These are phyloP conservation scores for Drosophila suboccidentalis DNA, from an alignment of 2,888 invertebrate species.

Conservation along the genomic window DNA sequence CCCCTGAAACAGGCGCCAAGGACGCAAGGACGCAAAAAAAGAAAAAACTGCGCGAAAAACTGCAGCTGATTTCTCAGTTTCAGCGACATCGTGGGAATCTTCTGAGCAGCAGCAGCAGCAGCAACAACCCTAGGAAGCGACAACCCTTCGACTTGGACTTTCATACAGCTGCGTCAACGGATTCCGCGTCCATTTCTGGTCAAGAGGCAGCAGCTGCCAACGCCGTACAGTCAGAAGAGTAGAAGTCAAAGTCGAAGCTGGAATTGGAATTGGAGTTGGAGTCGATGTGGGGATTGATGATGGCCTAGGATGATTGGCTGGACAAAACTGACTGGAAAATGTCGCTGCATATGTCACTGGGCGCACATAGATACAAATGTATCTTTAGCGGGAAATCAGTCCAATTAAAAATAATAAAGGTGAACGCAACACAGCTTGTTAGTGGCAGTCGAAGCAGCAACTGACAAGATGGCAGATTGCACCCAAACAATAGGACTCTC, in stretches of 20 bases:
- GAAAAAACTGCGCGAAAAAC: conserved; percentile 76
- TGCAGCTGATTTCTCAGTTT: conserved; percentile 70
- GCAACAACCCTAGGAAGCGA: conserved; percentile 64
- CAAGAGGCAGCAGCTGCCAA: conserved; percentile 49
- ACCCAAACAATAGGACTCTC: conserved; percentile 69
- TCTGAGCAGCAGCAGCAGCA: conserved; percentile 51
- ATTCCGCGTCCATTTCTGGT: conserved; percentile 37
- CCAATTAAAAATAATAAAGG: conserved; percentile 81
- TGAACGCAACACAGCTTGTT: conserved; percentile 70
- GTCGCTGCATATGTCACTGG: conserved; percentile 68
- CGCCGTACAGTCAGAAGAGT: conserved; percentile 37
- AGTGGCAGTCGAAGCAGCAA: conserved; percentile 34
- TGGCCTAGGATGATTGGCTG: conserved; percentile 75
- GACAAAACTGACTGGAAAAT: conserved; percentile 26
- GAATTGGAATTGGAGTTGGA: neutral
- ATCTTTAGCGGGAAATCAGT: conserved; percentile 78
- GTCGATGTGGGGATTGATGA: conserved; percentile 55
- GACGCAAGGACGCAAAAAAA: conserved; percentile 45
- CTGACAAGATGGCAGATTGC: conserved; percentile 76
- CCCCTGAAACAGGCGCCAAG: conserved; percentile 56
- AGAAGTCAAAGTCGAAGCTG: conserved; percentile 6
- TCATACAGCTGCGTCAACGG: conserved; percentile 53
- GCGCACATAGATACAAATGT: conserved; percentile 73
- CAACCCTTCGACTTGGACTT: conserved; percentile 68
- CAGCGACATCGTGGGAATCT: conserved; percentile 69